Evolutionary conservation across 2,113 vertebrate genomes (phyloP), one percentile per base, ranked within the genome.

Genomic region (Pygoscelis antarcticus): DNA sequence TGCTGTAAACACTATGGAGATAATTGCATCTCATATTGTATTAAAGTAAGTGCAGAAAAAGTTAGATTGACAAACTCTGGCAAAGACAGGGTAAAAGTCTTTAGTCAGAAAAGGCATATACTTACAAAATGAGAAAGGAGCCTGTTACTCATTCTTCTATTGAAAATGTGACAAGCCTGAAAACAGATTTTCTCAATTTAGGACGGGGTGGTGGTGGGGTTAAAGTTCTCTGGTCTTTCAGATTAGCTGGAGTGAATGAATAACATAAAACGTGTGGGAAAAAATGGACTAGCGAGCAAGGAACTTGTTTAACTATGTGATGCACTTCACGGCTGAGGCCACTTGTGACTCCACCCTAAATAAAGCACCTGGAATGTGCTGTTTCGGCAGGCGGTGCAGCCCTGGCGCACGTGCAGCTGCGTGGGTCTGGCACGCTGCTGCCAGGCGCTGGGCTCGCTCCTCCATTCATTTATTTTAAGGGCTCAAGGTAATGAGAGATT

Each of bases 1-100:
- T 99, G 99, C 97, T 99, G 99, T 98, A 99, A 99, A 97, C 99
- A 99, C 98, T 99, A 99, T 86, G 98, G 99, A 92, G 99, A 99
- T 98, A 99, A 99, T 98, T 99, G 99, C 97, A 99, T 99, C 91
- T 99, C 99, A 68, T 99, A 99, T 90, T 99, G 99, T 97, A 96
- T 99, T 98, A 99, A 99, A 98, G 99, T 99, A 98, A 99, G 99
- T 98, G 47, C 85, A 66, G 88, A 97, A 83, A 21, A 90, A 27
- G 34, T 65, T 79, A 25, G 42, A 76, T 80, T 91, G 95, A 54
- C 89, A 83, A 91, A 86, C 79, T 76, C 32, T 82, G 40, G 54
- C n/a, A 51, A 82, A 70, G 66, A 47, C 13, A 7, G 49, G 57
- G 58, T 91, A 64, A 52, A 89, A 87, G 38, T 65, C 71, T 89